phyloP scores from a whole-genome alignment of 1,140 invertebrate species.

The Akabosia matsudoensis region DNA sequence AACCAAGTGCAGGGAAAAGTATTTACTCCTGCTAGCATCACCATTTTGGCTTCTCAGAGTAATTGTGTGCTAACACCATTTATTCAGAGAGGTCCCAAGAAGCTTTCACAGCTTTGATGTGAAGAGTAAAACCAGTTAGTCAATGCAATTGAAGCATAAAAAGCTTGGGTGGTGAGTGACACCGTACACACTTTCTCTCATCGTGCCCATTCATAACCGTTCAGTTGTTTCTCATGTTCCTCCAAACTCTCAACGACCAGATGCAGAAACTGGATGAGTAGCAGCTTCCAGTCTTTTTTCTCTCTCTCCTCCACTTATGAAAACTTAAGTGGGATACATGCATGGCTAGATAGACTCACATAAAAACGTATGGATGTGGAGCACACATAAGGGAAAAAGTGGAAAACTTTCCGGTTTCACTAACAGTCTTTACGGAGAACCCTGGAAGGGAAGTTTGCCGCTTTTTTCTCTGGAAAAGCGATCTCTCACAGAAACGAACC shows the following conservation, averaged over 20 bases:
- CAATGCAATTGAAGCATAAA: no score
- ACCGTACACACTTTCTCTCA: neutral
- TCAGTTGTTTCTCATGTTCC: conserved; percentile 10
- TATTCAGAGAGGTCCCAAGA: no score
- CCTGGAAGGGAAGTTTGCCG: conserved; percentile 21
- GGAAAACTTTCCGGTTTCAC: conserved; percentile 12
- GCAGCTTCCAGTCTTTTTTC: neutral
- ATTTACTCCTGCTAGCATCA: no score
- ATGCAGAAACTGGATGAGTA: neutral
- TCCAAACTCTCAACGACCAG: neutral
- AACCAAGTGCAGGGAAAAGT: no score
- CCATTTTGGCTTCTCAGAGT: no score
- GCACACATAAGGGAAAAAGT: no score
- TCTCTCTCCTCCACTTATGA: neutral
- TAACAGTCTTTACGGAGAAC: conserved; percentile 12
- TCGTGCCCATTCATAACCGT: neutral
- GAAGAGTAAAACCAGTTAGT: no score
- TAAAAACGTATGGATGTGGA: no score
- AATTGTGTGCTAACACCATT: no score
- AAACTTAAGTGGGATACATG: neutral
- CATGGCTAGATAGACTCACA: neutral
- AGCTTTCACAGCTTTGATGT: no score
- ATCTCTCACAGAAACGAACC: neutral
- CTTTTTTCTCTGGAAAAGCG: conserved; percentile 15
- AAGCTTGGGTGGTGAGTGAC: neutral